These are phyloP conservation scores for Hippocampus kuda DNA, from an alignment of 2,797 vertebrate species.

Conservation along the genomic window DNA sequence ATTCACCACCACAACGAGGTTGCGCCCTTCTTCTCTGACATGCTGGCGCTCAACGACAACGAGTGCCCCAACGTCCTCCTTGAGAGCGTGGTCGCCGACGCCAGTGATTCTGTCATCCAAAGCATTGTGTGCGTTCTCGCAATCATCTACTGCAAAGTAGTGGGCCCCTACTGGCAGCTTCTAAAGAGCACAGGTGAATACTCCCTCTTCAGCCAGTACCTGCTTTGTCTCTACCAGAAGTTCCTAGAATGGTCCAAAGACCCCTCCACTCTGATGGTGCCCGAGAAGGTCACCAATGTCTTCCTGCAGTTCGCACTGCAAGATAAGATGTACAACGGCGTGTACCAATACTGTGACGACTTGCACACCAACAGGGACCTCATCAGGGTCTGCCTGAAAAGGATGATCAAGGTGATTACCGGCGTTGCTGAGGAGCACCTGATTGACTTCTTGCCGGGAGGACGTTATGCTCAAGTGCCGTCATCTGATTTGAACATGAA, in stretches of 20 bases:
- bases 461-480: constrained; percentile 49
- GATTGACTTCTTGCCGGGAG: constrained; percentile 66
- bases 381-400: constrained; percentile 60
- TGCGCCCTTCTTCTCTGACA: constrained; percentile 63
- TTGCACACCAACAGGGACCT: constrained; percentile 58
- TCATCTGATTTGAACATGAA: constrained; percentile 34
- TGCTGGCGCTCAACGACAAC: constrained; percentile 50
- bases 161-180: constrained; percentile 73
- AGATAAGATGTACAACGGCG: constrained; percentile 55
- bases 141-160: constrained; percentile 66
- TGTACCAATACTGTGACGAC: constrained; percentile 59
- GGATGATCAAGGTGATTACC: constrained; percentile 58
- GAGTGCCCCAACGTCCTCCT: constrained; percentile 54
- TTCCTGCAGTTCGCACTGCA: constrained; percentile 64
- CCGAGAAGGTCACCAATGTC: constrained; percentile 52
- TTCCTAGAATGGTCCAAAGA: constrained; percentile 68
- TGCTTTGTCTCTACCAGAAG: constrained; percentile 62
- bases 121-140: constrained; percentile 66
- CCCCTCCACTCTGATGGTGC: constrained; percentile 54
- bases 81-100: constrained; percentile 63
- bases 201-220: constrained; percentile 49
- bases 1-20: constrained; percentile 68
- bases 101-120: constrained; percentile 61
- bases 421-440: constrained; percentile 60
- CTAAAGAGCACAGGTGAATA: constrained; percentile 66